These are phyloP conservation scores for Lepidocolaptes lacrymiger DNA, from an alignment of 2,797 vertebrate genomes.

Conservation along the genomic window DNA sequence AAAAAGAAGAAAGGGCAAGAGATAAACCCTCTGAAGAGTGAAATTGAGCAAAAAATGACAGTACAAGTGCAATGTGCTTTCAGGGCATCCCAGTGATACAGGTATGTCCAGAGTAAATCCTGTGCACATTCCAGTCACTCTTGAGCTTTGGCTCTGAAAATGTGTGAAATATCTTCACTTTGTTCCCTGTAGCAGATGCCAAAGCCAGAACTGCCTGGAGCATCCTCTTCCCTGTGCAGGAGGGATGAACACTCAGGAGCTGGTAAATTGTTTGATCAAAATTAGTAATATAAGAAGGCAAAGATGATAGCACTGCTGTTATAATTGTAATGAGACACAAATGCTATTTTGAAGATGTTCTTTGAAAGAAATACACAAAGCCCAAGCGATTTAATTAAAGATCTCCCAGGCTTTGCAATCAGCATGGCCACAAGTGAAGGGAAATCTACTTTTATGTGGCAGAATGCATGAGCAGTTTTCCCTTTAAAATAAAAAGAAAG, in stretches of 20 bases:
- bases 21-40: neutral
- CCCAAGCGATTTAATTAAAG: slow-evolving; percentile 69
- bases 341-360: slow-evolving; percentile 70
- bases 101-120: neutral
- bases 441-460: slow-evolving; percentile 72
- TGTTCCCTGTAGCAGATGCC: neutral
- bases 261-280: neutral
- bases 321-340: slow-evolving; percentile 73
- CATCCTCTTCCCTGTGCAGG: neutral
- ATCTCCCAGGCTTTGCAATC: slow-evolving; percentile 76
- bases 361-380: slow-evolving; percentile 70
- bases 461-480: neutral
- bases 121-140: too few relatives aligned
- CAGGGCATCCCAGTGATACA: too few relatives aligned
- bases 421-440: slow-evolving; percentile 62
- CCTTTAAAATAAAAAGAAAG: slow-evolving; percentile 25
- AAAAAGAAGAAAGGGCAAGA: neutral
- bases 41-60: neutral
- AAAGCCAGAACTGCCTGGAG: neutral
- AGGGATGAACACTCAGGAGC: neutral
- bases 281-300: neutral
- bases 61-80: neutral
- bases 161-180: neutral
- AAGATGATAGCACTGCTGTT: neutral
- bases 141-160: neutral